phyloP scores from a whole-genome alignment of 2,797 vertebrate genomes.

The Leptatherina wallacei region DNA sequence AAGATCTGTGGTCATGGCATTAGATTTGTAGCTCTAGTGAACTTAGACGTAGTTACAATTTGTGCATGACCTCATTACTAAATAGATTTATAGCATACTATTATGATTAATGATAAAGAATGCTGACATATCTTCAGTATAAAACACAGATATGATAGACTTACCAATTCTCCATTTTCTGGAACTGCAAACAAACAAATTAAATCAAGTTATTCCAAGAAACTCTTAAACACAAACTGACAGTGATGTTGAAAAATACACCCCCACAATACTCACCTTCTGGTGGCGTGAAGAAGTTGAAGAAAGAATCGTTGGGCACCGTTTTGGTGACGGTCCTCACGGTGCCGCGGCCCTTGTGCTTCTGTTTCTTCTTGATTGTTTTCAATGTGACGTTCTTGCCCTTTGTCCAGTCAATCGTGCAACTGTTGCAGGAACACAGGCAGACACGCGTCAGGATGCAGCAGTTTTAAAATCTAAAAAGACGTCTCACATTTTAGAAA shows the following conservation, averaged over 20 bases:
- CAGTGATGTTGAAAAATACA: not conserved
- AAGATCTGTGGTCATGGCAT: not conserved
- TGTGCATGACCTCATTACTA: not conserved
- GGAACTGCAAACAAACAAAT: slow-evolving; percentile 85
- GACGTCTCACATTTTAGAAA: slow-evolving; percentile 1
- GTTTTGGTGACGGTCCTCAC: slow-evolving; percentile 98
- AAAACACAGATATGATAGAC: slow-evolving; percentile 50
- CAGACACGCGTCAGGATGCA: slow-evolving; percentile 31
- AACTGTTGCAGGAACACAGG: slow-evolving; percentile 78
- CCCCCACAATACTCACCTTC: slow-evolving; percentile 86
- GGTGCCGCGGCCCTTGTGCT: slow-evolving; percentile 98
- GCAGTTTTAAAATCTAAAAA: no score
- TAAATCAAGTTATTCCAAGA: not conserved
- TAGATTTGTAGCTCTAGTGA: not conserved
- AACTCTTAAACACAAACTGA: not conserved
- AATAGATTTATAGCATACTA: not conserved
- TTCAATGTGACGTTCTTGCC: slow-evolving; percentile 98
- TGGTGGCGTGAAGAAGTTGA: slow-evolving; percentile 98
- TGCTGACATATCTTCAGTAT: no score
- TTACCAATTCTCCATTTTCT: slow-evolving; percentile 95
- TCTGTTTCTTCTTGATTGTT: slow-evolving; percentile 99
- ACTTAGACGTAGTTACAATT: not conserved
- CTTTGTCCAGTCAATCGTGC: slow-evolving; percentile 97
- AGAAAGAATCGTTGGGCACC: slow-evolving; percentile 98
- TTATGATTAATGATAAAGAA: no score